Conservation (phyloP, 1,140 invertebrate species). For the silkworm (Bombyx mori) region DNA sequence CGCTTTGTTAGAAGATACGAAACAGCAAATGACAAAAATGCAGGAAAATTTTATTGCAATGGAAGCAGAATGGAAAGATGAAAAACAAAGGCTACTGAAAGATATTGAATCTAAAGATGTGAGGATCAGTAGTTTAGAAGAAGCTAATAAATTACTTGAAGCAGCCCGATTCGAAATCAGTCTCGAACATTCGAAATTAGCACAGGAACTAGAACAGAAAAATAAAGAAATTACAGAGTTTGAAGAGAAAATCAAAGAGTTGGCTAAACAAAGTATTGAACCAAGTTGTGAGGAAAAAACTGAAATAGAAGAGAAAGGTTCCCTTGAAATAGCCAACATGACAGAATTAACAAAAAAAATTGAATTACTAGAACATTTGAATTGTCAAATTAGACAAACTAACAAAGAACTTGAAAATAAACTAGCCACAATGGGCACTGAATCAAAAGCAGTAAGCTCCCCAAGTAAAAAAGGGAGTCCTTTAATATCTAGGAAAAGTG, state of each 20-base stretch:
- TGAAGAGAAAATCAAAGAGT: conserved; percentile 43
- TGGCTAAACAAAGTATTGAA: conserved; percentile 24
- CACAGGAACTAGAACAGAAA: conserved; percentile 70
- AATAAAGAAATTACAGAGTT: conserved; percentile 52
- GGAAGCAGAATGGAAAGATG: conserved; percentile 80
- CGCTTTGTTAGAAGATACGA: conserved; percentile 82
- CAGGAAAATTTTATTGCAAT: conserved; percentile 81
- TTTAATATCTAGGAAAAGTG: conserved; percentile 42
- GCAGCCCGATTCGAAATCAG: conserved; percentile 73
- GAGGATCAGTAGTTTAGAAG: conserved; percentile 65
- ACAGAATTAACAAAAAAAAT: conserved; percentile 62
- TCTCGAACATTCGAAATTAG: conserved; percentile 69
- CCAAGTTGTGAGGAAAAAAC: conserved; percentile 33
- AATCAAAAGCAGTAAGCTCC: conserved; percentile 33
- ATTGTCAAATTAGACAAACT: conserved; percentile 67
- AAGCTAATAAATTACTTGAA: conserved; percentile 70
- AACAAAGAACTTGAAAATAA: conserved; percentile 73
- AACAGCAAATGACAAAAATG: conserved; percentile 83
- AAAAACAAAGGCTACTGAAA: conserved; percentile 73
- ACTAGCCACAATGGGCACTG: conserved; percentile 39
- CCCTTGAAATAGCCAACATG: conserved; percentile 64
- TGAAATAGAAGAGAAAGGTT: conserved; percentile 60
- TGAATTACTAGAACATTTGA: conserved; percentile 69
- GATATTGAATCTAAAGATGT: conserved; percentile 74
- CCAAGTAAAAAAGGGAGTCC: conserved; percentile 49